A percentile compares a stretch with the other conserved stretches of the same genome.
Conservation (phyloP, 92 coral and sea anemone species). For the Epizoanthus illoricatus region DNA sequence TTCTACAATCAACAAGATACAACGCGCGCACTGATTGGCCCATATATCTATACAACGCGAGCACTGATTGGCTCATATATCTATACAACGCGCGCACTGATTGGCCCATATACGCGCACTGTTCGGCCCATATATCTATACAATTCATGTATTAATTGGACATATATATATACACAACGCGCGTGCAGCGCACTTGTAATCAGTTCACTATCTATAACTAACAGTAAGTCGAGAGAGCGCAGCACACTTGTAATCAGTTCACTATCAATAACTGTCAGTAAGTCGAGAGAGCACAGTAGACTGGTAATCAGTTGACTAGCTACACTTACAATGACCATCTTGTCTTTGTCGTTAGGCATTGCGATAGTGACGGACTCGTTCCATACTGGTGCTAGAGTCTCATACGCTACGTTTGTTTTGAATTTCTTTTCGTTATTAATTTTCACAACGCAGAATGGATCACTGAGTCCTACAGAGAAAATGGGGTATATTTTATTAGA, state of each 20-base stretch:
- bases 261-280: neutral
- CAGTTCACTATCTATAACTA: too few relatives aligned
- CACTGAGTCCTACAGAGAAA: conserved; percentile 71
- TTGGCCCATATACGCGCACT: too few relatives aligned
- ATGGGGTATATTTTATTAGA: neutral
- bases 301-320: too few relatives aligned
- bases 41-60: too few relatives aligned
- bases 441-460: conserved; percentile 90
- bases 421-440: conserved; percentile 84
- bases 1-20: too few relatives aligned
- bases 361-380: conserved; percentile 89
- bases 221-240: neutral
- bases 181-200: neutral
- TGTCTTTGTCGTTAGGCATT: conserved; percentile 78
- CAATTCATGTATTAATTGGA: too few relatives aligned
- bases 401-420: conserved; percentile 87
- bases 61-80: too few relatives aligned
- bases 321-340: conserved; percentile 69
- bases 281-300: neutral
- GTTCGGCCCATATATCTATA: too few relatives aligned
- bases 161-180: too few relatives aligned
- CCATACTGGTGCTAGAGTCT: conserved; percentile 86
- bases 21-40: neutral
- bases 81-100: too few relatives aligned
- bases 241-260: neutral